Percentiles rank a stretch among this genome's conserved stretches.
phyloP scores from a whole-genome alignment of 1,140 invertebrate genomes.

The Metaphire vulgaris region DNA sequence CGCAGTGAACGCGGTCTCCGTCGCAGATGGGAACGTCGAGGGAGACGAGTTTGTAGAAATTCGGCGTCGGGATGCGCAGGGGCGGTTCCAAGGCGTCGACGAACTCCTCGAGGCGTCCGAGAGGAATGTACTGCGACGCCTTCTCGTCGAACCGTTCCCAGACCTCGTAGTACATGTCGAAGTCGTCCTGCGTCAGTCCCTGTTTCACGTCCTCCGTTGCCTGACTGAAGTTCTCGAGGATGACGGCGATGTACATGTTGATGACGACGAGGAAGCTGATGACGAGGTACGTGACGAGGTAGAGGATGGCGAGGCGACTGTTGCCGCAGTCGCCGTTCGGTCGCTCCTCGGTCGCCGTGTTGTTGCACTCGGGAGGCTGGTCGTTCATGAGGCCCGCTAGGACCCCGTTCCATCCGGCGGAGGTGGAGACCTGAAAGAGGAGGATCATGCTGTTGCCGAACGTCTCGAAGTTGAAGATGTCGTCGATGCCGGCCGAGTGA shows the following conservation, averaged over 20 bases:
- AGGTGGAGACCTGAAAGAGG: constrained; percentile 97
- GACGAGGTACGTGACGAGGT: constrained; percentile 88
- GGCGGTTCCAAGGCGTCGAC: constrained; percentile 74
- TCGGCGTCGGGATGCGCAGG: constrained; percentile 85
- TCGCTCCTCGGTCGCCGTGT: constrained; percentile 48
- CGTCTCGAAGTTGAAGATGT: constrained; percentile 98
- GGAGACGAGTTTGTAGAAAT: constrained; percentile 96
- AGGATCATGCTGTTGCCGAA: constrained; percentile 93
- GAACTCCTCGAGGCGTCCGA: constrained; percentile 87
- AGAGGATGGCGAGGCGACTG: constrained; percentile 85
- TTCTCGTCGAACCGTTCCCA: constrained; percentile 98
- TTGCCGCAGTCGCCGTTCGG: constrained; percentile 86
- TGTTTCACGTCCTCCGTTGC: constrained; percentile 98
- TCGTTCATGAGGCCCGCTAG: constrained; percentile 92
- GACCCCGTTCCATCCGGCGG: constrained; percentile 93
- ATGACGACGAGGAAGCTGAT: constrained; percentile 97
- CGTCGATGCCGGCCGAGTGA: constrained; percentile 82
- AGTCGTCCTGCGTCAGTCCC: constrained; percentile 94
- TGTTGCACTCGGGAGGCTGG: constrained; percentile 62
- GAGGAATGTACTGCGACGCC: constrained; percentile 91
- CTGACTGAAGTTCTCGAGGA: constrained; percentile 96
- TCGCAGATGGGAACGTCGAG: constrained; percentile 98
- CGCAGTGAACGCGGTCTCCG: constrained; percentile 87
- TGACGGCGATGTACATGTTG: constrained; percentile 99
- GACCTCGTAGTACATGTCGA: constrained; percentile 99